A percentile compares a stretch with the other conserved stretches of the same genome.
phyloP scores from a whole-genome alignment of 2,797 vertebrate species.

The Leuciscus waleckii region DNA sequence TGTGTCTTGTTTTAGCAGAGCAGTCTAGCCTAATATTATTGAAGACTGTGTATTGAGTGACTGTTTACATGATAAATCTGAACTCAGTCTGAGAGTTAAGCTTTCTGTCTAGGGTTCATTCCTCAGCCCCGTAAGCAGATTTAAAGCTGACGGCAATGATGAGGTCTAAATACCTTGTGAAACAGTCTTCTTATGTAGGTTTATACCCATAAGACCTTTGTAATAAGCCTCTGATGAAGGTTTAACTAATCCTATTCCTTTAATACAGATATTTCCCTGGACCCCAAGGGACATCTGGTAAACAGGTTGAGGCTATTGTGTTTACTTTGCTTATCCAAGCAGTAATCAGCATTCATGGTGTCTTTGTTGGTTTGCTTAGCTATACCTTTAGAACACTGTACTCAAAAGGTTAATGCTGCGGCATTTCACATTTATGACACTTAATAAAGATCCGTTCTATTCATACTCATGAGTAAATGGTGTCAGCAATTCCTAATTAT shows the following conservation, averaged over 20 bases:
- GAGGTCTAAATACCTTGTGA: constrained; percentile 28
- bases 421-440: constrained; percentile 38
- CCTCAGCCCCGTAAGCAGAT: constrained; percentile 27
- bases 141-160: constrained; percentile 29
- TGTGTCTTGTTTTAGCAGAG: constrained; percentile 24
- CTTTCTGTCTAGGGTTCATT: constrained; percentile 28
- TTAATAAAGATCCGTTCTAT: constrained; percentile 44
- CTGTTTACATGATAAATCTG: constrained; percentile 19
- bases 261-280: constrained; percentile 58
- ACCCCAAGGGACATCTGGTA: constrained; percentile 42
- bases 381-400: constrained; percentile 3
- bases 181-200: constrained; percentile 46
- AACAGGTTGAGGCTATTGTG: constrained; percentile 59
- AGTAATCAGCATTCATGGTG: constrained; percentile 34
- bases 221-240: constrained; percentile 57
- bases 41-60: constrained; percentile 24
- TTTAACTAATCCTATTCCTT: constrained; percentile 62
- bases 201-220: constrained; percentile 54
- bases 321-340: constrained; percentile 53
- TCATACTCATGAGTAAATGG: constrained; percentile 27
- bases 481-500: constrained; percentile 45
- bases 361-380: neutral
- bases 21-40: constrained; percentile 26
- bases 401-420: constrained; percentile 27
- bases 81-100: constrained; percentile 31